Evolutionary conservation across 2,888 invertebrate species (phyloP).

Genomic region (Unio pictorum): DNA sequence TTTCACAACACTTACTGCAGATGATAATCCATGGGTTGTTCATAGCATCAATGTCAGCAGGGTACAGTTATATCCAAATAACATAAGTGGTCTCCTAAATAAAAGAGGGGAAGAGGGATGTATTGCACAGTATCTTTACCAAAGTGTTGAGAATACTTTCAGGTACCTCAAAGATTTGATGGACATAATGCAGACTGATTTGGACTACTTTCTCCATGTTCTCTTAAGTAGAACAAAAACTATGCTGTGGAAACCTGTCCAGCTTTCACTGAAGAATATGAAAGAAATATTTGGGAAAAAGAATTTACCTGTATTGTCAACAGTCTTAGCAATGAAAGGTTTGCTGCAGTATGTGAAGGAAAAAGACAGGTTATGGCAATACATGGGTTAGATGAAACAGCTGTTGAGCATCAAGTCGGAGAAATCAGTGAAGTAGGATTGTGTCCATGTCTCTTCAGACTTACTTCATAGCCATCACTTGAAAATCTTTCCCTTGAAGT

Average conservation of each 20-base stretch:
- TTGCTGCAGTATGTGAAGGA: not conserved
- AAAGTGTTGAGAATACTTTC: slow-evolving; percentile 1
- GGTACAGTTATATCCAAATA: not conserved
- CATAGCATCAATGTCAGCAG: not conserved
- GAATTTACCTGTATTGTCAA: slow-evolving; percentile 6
- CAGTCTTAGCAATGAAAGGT: slow-evolving; percentile 5
- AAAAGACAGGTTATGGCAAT: not conserved
- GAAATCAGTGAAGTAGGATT: no score
- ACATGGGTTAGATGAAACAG: not conserved
- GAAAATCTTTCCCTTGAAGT: slow-evolving; percentile 17
- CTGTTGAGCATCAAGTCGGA: not conserved
- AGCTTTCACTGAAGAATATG: not conserved
- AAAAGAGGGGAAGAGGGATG: not conserved
- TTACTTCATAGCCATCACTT: slow-evolving; percentile 3
- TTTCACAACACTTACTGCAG: not conserved
- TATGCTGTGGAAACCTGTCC: slow-evolving; percentile 1
- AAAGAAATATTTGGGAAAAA: slow-evolving; percentile 8
- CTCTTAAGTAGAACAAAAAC: slow-evolving; percentile 4
- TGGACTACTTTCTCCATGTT: slow-evolving; percentile 12
- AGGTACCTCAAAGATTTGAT: not conserved
- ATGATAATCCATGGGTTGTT: not conserved
- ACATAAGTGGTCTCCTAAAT: not conserved
- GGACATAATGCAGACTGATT: slow-evolving; percentile 4
- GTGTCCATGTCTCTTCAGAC: slow-evolving; percentile 15
- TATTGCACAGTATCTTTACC: no score